These are phyloP conservation scores for Helarctos malayanus DNA, from an alignment of 2,797 vertebrate genomes.

Conservation along the genomic window DNA sequence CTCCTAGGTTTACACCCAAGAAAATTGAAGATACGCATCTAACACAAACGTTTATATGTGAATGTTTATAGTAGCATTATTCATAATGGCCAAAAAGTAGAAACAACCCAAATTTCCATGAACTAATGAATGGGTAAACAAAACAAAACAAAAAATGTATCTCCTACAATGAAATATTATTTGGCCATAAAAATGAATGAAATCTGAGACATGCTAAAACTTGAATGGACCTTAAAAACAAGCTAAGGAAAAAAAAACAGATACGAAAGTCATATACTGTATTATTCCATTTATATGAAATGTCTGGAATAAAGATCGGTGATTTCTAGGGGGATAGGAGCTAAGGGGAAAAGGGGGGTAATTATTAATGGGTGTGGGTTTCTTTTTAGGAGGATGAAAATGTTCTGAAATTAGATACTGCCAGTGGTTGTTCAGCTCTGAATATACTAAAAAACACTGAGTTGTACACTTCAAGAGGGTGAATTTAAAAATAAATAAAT, in stretches of 20 bases:
- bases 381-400: conserved; percentile 12
- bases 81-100: background rate
- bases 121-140: conserved; percentile 37
- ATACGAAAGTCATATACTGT: background rate
- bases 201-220: background rate
- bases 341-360: background rate
- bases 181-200: conserved; percentile 44
- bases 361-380: background rate
- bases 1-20: background rate
- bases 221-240: background rate
- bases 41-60: background rate
- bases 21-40: background rate
- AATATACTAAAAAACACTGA: conserved; percentile 10
- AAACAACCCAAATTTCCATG: background rate
- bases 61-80: background rate
- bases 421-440: background rate
- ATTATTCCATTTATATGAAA: conserved; percentile 3
- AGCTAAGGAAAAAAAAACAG: background rate
- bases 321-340: background rate
- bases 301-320: background rate
- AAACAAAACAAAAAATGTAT: background rate
- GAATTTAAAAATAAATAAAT: background rate
- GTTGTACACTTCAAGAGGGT: background rate
- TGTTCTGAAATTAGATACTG: conserved; percentile 26
- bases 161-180: background rate